Percentiles rank a stretch among this genome's conserved stretches.
These are phyloP conservation scores for Mimas tiliae DNA, from an alignment of 2,888 invertebrate species.

Conservation along the genomic window DNA sequence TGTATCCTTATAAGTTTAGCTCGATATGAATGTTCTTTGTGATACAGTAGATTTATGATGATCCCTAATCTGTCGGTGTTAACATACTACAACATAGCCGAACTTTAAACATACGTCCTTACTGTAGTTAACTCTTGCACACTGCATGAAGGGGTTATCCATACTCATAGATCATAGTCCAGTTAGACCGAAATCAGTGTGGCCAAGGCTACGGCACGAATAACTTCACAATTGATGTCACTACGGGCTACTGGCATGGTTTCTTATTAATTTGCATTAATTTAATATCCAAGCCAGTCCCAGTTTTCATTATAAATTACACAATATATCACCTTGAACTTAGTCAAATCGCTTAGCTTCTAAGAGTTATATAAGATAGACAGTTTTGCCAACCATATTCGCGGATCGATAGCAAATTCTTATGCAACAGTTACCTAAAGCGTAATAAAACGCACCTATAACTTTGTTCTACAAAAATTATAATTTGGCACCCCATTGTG, in stretches of 20 bases:
- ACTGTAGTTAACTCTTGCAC: no score
- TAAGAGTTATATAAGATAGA: conserved; percentile 4
- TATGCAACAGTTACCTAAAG: conserved; percentile 5
- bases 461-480: conserved; percentile 11
- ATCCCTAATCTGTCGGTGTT: no score
- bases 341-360: neutral
- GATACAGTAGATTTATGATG: no score
- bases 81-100: no score
- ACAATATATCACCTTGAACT: conserved; percentile 16
- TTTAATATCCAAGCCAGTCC: neutral
- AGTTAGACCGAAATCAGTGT: no score
- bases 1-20: no score
- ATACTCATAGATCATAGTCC: no score
- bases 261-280: neutral
- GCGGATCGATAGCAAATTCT: neutral
- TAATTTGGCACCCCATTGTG: conserved; percentile 8
- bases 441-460: neutral
- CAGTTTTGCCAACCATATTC: conserved; percentile 9
- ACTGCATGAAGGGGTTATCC: no score
- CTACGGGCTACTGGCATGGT: neutral
- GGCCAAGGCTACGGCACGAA: no score
- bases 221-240: neutral
- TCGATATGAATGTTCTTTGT: no score
- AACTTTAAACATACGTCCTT: no score
- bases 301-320: neutral